Conservation (phyloP, 2,888 invertebrate species). For the Ceriagrion tenellum region DNA sequence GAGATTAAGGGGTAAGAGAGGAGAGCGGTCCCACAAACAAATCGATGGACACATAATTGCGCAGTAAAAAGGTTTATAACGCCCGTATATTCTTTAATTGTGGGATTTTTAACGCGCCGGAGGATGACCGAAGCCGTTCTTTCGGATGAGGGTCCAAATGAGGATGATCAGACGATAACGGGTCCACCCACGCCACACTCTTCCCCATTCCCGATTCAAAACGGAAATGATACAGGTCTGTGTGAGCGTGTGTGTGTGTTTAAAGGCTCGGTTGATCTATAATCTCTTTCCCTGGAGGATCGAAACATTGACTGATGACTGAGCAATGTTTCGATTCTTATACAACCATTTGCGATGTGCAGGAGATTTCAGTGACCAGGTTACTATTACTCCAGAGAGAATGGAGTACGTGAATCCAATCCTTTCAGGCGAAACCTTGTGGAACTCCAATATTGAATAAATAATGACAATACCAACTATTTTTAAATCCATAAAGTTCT, state of each 20-base stretch:
- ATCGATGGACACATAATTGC: slow-evolving; percentile 18
- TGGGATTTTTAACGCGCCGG: not conserved
- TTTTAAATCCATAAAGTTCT: too few species aligned
- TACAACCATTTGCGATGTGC: too few species aligned
- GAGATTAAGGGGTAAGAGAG: not conserved
- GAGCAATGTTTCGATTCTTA: too few species aligned
- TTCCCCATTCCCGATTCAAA: not conserved
- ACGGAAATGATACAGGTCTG: not conserved
- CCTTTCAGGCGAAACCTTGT: too few species aligned
- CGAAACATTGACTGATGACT: too few species aligned
- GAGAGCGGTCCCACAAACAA: not conserved
- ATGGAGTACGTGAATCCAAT: too few species aligned
- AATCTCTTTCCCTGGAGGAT: too few species aligned
- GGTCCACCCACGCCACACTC: not conserved
- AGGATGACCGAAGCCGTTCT: not conserved
- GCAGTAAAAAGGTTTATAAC: slow-evolving; percentile 28
- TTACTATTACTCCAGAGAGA: too few species aligned
- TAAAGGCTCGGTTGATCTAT: not conserved
- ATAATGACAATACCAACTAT: too few species aligned
- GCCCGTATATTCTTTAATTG: slow-evolving; percentile 7
- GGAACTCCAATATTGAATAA: too few species aligned
- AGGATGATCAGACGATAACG: not conserved
- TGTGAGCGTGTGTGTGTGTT: not conserved
- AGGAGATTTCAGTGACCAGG: too few species aligned
- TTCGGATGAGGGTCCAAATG: not conserved